These are phyloP conservation scores for Stratiomys singularior DNA, from an alignment of 2,888 invertebrate genomes.

Conservation along the genomic window DNA sequence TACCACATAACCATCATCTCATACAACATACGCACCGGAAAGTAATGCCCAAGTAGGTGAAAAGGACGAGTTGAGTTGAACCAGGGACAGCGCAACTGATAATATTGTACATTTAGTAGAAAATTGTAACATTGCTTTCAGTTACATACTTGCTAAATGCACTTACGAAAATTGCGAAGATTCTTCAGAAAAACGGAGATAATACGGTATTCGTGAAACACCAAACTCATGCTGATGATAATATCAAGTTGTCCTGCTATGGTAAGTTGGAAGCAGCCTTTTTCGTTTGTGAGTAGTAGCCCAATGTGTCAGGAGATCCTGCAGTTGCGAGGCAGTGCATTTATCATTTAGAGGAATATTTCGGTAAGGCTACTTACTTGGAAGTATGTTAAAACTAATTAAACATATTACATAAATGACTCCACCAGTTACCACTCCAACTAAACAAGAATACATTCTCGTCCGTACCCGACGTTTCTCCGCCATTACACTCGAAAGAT, in stretches of 20 bases:
- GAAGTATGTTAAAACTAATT: no score
- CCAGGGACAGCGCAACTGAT: slow-evolving; percentile 25
- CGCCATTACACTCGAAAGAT: not conserved
- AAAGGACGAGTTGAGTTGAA: slow-evolving; percentile 11
- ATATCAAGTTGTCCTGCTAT: not conserved
- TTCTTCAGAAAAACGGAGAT: not conserved
- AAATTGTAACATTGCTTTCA: not conserved
- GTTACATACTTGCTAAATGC: slow-evolving; percentile 16
- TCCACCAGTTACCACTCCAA: no score
- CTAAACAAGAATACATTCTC: no score
- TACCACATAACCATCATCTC: not conserved
- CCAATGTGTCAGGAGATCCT: no score
- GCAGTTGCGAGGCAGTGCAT: no score
- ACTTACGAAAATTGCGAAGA: not conserved
- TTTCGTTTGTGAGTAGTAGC: no score
- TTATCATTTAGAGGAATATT: no score
- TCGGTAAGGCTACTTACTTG: no score
- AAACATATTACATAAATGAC: no score
- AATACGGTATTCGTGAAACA: not conserved
- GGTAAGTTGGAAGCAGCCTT: not conserved
- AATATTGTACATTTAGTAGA: not conserved
- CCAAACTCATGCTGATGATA: not conserved
- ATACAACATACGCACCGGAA: not conserved
- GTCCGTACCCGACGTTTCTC: not conserved
- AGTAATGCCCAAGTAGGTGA: not conserved